Evolutionary conservation across 2,888 invertebrate genomes (phyloP).

Genomic region (Archips xylosteana): DNA sequence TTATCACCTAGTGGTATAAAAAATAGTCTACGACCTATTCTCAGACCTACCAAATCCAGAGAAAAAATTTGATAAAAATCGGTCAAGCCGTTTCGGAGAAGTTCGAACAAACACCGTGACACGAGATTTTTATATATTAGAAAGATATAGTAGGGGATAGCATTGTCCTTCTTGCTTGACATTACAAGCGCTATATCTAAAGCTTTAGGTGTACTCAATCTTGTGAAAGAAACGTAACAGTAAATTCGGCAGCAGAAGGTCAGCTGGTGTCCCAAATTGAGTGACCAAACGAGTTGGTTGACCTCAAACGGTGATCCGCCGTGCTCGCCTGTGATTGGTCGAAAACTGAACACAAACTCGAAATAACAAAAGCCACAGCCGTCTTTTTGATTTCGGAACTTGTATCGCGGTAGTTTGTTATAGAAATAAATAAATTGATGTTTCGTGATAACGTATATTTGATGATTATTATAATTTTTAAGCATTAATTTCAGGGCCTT

Average conservation of each 20-base stretch:
- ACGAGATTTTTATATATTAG: too few relatives aligned
- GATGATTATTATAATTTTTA: neutral
- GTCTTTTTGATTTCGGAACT: neutral
- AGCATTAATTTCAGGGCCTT: too few relatives aligned
- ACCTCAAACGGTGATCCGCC: slow-evolving; percentile 25
- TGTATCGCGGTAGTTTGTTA: neutral
- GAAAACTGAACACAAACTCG: neutral
- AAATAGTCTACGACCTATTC: too few relatives aligned
- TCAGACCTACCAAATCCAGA: too few relatives aligned
- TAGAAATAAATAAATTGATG: neutral
- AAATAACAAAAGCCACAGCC: neutral
- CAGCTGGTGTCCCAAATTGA: neutral
- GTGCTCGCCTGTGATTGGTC: neutral
- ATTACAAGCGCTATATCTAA: too few relatives aligned
- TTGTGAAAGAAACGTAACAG: slow-evolving; percentile 12
- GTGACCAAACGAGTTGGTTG: slow-evolving; percentile 29
- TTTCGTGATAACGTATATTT: neutral
- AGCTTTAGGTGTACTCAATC: neutral
- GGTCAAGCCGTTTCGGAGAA: too few relatives aligned
- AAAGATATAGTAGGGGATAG: too few relatives aligned
- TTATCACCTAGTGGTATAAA: too few relatives aligned
- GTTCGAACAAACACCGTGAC: too few relatives aligned
- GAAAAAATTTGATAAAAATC: too few relatives aligned
- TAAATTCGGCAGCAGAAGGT: slow-evolving; percentile 6
- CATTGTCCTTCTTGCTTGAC: too few relatives aligned